Evolutionary conservation across 1,140 invertebrate genomes (phyloP).

Genomic region (Drosophila nannoptera): DNA sequence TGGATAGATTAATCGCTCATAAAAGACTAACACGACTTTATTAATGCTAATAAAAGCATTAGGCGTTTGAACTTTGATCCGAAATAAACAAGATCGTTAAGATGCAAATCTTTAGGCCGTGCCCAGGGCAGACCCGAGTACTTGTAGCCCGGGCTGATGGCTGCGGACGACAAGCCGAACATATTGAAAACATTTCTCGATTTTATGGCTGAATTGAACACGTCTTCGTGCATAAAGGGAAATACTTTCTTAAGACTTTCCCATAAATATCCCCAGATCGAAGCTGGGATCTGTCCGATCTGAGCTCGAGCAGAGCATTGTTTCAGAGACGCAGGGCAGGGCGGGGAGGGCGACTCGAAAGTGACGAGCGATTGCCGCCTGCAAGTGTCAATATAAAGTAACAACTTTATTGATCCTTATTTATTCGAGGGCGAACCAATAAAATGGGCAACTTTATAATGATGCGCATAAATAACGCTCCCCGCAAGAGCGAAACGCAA

Average conservation of each 20-base stretch:
- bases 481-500: slow-evolving; percentile 15
- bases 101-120: slow-evolving; percentile 32
- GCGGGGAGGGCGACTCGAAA: slow-evolving; percentile 23
- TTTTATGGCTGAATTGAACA: slow-evolving; percentile 66
- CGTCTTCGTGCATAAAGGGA: slow-evolving; percentile 38
- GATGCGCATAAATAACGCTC: slow-evolving; percentile 69
- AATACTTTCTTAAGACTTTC: slow-evolving; percentile 71
- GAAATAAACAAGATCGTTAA: slow-evolving; percentile 70
- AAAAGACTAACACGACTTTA: slow-evolving; percentile 15
- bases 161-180: slow-evolving; percentile 47
- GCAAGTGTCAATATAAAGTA: slow-evolving; percentile 77
- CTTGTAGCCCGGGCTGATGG: slow-evolving; percentile 30
- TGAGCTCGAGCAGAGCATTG: slow-evolving; percentile 6
- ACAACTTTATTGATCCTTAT: slow-evolving; percentile 76
- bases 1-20: slow-evolving; percentile 28
- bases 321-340: slow-evolving; percentile 1
- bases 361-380: slow-evolving; percentile 77
- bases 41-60: slow-evolving; percentile 54
- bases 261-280: slow-evolving; percentile 51
- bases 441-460: slow-evolving; percentile 76
- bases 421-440: slow-evolving; percentile 76
- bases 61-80: slow-evolving; percentile 34
- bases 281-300: slow-evolving; percentile 17
- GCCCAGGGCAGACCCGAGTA: background rate
- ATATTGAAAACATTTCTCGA: slow-evolving; percentile 59